phyloP scores from a whole-genome alignment of 2,888 invertebrate genomes.

The Ophioninae sp. region DNA sequence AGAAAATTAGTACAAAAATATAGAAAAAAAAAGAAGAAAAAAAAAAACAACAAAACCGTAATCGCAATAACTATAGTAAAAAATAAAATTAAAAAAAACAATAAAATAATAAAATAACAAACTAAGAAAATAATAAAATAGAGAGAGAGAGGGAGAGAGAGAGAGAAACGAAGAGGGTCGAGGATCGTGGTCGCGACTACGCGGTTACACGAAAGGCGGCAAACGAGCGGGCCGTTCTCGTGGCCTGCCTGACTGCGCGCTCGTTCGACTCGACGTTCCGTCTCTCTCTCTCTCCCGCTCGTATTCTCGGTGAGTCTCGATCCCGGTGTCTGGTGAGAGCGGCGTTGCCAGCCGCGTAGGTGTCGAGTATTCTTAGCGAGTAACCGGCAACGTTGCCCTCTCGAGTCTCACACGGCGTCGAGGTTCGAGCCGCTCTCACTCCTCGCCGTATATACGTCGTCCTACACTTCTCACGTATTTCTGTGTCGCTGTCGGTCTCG shows the following conservation, averaged over 20 bases:
- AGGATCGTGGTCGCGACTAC: constrained; percentile 51
- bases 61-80: too few relatives aligned
- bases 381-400: constrained; percentile 39
- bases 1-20: too few relatives aligned
- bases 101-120: too few relatives aligned
- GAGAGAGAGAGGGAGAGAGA: too few relatives aligned
- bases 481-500: background rate
- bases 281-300: constrained; percentile 13
- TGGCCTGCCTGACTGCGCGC: constrained; percentile 58
- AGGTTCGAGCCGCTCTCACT: background rate
- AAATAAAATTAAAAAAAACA: too few relatives aligned
- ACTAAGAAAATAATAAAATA: background rate
- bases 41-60: too few relatives aligned
- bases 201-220: constrained; percentile 49
- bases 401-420: background rate
- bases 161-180: constrained; percentile 7
- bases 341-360: constrained; percentile 62
- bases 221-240: constrained; percentile 46
- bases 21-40: too few relatives aligned
- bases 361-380: constrained; percentile 33
- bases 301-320: background rate
- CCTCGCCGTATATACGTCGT: background rate
- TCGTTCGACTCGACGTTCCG: constrained; percentile 50
- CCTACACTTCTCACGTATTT: background rate
- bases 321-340: constrained; percentile 23